Evolutionary conservation across 2,113 vertebrate species (phyloP).

Genomic region (Sterrhoptilus dennistouni): DNA sequence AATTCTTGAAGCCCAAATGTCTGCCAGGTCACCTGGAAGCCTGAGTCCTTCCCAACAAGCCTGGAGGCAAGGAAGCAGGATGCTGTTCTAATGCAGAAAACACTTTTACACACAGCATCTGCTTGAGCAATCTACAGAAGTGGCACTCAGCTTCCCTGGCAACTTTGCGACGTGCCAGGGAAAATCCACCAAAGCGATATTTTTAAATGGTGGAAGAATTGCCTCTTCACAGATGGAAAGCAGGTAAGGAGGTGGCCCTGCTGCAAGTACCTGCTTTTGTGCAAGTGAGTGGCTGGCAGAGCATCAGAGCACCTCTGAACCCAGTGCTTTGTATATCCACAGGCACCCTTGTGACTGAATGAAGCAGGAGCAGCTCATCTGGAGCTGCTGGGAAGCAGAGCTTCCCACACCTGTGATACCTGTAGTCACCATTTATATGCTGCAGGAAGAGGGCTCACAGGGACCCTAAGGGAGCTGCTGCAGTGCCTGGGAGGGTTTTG

Average conservation of each 20-base stretch:
- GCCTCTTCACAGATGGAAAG: not conserved
- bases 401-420: not conserved
- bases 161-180: not conserved
- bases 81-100: not conserved
- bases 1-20: not conserved
- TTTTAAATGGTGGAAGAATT: not conserved
- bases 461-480: not conserved
- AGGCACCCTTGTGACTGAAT: not conserved
- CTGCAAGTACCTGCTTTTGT: not conserved
- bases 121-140: not conserved
- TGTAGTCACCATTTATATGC: not conserved
- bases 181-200: not conserved
- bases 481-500: not conserved
- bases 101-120: not conserved
- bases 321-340: not conserved
- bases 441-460: not conserved
- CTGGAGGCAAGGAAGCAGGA: not conserved
- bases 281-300: not conserved
- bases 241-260: not conserved
- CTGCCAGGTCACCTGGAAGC: not conserved
- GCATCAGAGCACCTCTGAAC: not conserved
- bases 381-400: not conserved
- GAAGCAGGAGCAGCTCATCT: not conserved
- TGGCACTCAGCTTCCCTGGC: not conserved
- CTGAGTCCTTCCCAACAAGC: not conserved